Percentiles rank a stretch among this genome's conserved stretches.
phyloP scores from a whole-genome alignment of 2,113 vertebrate species.

The Cettia cetti region DNA sequence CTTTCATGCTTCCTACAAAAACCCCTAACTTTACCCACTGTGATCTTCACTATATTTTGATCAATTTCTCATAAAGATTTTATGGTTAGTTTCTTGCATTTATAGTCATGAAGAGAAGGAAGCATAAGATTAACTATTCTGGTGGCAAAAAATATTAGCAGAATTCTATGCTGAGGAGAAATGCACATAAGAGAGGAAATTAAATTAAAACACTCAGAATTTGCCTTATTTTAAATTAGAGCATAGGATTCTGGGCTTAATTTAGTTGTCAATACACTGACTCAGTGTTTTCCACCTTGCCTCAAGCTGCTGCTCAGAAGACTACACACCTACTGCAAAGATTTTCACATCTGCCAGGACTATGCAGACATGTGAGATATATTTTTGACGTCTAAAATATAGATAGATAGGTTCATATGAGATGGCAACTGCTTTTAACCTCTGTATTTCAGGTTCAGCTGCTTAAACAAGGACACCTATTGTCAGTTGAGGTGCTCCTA shows the following conservation, averaged over 20 bases:
- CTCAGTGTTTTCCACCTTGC: not conserved
- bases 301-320: not conserved
- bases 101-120: not conserved
- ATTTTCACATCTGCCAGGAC: not conserved
- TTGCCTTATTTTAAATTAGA: not conserved
- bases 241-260: not conserved
- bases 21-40: not conserved
- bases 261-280: not conserved
- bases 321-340: not conserved
- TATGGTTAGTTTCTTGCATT: not conserved
- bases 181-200: not conserved
- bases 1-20: not conserved
- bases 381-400: not conserved
- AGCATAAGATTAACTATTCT: not conserved
- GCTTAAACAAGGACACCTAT: not conserved
- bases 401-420: not conserved
- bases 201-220: not conserved
- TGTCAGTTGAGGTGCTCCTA: not conserved
- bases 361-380: not conserved
- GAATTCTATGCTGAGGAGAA: not conserved
- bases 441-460: not conserved
- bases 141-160: not conserved
- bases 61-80: not conserved
- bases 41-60: not conserved
- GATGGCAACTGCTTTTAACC: not conserved